phyloP scores from a whole-genome alignment of 1,140 invertebrate genomes.

The Pseudomyrmex sp. region DNA sequence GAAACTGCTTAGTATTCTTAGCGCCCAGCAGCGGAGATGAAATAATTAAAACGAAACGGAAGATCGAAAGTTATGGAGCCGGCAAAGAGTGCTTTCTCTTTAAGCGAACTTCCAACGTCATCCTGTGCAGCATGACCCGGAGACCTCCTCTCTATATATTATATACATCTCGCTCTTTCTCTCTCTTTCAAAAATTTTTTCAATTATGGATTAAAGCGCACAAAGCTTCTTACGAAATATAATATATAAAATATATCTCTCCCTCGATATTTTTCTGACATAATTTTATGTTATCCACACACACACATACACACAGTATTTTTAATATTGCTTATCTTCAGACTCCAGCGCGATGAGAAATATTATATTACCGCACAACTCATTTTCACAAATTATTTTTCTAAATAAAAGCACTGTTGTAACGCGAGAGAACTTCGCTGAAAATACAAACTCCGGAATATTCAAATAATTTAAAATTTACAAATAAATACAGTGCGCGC shows the following conservation, averaged over 20 bases:
- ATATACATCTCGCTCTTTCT: neutral
- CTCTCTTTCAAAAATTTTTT: conserved; percentile 34
- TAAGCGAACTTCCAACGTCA: conserved; percentile 62
- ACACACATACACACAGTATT: neutral
- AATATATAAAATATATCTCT: conserved; percentile 5
- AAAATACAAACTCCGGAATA: conserved; percentile 28
- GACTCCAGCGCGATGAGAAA: neutral
- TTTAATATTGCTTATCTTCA: neutral
- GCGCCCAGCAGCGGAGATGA: conserved; percentile 75
- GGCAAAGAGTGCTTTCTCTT: conserved; percentile 65
- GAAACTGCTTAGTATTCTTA: conserved; percentile 84
- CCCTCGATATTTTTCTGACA: neutral
- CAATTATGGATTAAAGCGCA: conserved; percentile 48
- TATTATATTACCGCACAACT: neutral
- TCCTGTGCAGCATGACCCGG: conserved; percentile 34
- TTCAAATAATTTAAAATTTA: conserved; percentile 55
- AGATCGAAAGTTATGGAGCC: conserved; percentile 78
- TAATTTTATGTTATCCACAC: conserved; percentile 7
- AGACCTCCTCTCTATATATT: conserved; percentile 31
- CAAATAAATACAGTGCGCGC: conserved; percentile 30
- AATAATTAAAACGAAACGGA: conserved; percentile 81
- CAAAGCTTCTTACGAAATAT: conserved; percentile 20
- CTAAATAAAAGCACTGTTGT: conserved; percentile 18
- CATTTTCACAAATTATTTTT: conserved; percentile 37
- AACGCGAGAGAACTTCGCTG: neutral